These are phyloP conservation scores for Limanda limanda DNA, from an alignment of 2,113 vertebrate species.

Conservation along the genomic window DNA sequence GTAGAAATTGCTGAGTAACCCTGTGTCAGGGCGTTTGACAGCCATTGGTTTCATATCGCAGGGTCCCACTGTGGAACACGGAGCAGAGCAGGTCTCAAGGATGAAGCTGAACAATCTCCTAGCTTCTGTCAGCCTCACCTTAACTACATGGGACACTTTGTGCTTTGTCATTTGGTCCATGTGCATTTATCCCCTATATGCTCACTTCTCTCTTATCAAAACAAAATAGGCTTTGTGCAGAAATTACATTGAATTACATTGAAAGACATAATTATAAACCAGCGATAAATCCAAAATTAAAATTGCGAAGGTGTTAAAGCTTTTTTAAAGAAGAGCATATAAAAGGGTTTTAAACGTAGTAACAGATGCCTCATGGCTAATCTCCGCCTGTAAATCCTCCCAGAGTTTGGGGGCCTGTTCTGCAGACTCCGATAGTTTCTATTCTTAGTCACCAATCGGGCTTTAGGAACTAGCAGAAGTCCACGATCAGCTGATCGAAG, in stretches of 20 bases:
- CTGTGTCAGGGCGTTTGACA: constrained; percentile 14
- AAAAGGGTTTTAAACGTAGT: neutral
- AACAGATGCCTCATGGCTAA: neutral
- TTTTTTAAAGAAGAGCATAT: neutral
- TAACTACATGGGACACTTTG: neutral
- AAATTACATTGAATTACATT: too few species aligned
- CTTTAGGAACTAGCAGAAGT: neutral
- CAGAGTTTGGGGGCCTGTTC: neutral
- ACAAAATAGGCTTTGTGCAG: too few species aligned
- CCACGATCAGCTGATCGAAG: neutral
- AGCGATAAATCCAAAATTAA: too few species aligned
- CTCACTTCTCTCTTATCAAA: too few species aligned
- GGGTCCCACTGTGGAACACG: neutral
- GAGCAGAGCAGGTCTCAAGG: neutral
- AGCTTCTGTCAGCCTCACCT: neutral
- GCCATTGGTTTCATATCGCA: neutral
- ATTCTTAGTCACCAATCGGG: neutral
- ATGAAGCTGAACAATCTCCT: neutral
- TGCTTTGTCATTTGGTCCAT: neutral
- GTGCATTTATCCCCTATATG: neutral
- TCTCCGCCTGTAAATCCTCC: neutral
- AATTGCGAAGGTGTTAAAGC: neutral
- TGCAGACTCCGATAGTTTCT: neutral
- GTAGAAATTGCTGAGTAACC: constrained; percentile 63
- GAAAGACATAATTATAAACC: too few species aligned